Conservation (phyloP, 2,797 vertebrate genomes). For the Capromys pilorides region DNA sequence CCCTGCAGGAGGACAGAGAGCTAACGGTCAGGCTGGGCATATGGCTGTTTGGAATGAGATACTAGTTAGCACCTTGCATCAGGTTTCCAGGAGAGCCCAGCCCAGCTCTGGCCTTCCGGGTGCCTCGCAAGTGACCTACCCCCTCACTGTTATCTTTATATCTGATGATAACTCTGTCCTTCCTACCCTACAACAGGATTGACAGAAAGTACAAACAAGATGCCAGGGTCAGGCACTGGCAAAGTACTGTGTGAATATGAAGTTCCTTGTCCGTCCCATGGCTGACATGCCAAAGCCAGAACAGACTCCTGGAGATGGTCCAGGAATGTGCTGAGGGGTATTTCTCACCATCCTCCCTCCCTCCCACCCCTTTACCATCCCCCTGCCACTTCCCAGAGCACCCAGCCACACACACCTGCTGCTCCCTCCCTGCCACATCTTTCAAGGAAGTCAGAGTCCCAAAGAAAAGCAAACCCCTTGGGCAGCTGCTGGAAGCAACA, state of each 20-base stretch:
- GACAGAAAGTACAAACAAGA: not conserved
- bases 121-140: not conserved
- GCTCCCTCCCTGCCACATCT: conserved; percentile 54
- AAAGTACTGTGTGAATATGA: not conserved
- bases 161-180: not conserved
- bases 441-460: conserved; percentile 78
- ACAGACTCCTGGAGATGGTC: not conserved
- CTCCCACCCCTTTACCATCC: not conserved
- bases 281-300: not conserved
- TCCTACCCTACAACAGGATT: not conserved
- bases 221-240: not conserved
- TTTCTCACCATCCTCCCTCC: not conserved
- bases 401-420: conserved; percentile 70
- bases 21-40: not conserved
- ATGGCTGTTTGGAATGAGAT: not conserved
- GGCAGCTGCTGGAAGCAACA: conserved; percentile 77
- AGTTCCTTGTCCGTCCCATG: accelerated
- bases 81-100: not conserved
- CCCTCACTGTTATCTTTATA: not conserved
- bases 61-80: accelerated
- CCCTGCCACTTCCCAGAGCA: not conserved
- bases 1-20: not conserved
- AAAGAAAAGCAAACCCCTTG: conserved; percentile 78
- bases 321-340: not conserved
- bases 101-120: not conserved